A percentile compares a stretch with the other conserved stretches of the same genome.
Evolutionary conservation across 2,113 vertebrate genomes (phyloP).

Genomic region (Pomatostomus ruficeps): DNA sequence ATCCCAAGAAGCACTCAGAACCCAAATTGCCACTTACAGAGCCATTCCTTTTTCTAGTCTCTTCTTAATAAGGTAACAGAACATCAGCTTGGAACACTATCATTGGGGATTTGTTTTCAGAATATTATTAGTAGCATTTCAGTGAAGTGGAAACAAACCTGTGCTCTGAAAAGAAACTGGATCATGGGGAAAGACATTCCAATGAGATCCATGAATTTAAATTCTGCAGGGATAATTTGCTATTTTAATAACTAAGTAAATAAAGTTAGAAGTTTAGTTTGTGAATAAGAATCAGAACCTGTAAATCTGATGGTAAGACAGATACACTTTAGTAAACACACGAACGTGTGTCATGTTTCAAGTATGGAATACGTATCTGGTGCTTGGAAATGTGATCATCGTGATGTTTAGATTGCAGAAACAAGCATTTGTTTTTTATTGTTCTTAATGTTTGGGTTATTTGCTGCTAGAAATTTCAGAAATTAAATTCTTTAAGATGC

Average conservation of each 20-base stretch:
- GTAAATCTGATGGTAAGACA: background rate
- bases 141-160: constrained; percentile 53
- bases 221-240: background rate
- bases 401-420: background rate
- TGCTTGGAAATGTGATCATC: background rate
- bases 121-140: constrained; percentile 61
- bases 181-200: background rate
- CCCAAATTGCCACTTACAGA: background rate
- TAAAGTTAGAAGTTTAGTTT: background rate
- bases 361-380: background rate
- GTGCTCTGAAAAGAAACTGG: constrained; percentile 17
- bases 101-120: constrained; percentile 59
- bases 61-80: constrained; percentile 47
- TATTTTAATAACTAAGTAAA: background rate
- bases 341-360: background rate
- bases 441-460: background rate
- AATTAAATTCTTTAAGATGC: background rate
- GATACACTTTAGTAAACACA: background rate
- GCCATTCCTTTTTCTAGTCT: constrained; percentile 13
- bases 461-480: background rate
- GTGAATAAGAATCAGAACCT: background rate
- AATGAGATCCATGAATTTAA: background rate
- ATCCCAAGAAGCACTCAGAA: background rate
- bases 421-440: background rate
- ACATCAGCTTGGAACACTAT: constrained; percentile 43